Conservation (phyloP, 1,140 invertebrate genomes). For the Heliconius nattereri region DNA sequence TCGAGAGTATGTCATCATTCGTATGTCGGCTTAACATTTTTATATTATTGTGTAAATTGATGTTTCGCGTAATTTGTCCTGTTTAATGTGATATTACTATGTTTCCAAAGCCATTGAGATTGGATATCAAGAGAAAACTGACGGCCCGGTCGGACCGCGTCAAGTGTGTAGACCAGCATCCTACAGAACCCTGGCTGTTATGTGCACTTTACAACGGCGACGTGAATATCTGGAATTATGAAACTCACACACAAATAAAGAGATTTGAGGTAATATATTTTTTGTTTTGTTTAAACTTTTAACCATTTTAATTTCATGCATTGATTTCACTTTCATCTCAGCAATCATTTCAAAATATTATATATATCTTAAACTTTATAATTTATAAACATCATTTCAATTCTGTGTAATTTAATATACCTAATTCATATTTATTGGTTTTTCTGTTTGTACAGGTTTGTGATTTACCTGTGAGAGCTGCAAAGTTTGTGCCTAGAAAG, state of each 20-base stretch:
- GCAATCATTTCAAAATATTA: neutral
- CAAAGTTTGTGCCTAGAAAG: slow-evolving; percentile 97
- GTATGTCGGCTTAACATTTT: slow-evolving; percentile 57
- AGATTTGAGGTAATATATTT: slow-evolving; percentile 87
- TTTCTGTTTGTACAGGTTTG: slow-evolving; percentile 86
- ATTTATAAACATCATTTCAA: neutral
- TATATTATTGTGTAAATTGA: slow-evolving; percentile 35
- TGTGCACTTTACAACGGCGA: slow-evolving; percentile 99
- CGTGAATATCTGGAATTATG: slow-evolving; percentile 99
- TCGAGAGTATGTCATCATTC: slow-evolving; percentile 62
- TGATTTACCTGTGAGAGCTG: slow-evolving; percentile 96
- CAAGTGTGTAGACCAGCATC: slow-evolving; percentile 98
- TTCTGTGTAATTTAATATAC: no score
- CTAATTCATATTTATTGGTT: neutral
- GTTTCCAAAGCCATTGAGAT: slow-evolving; percentile 90
- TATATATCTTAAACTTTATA: neutral
- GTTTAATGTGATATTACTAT: slow-evolving; percentile 51
- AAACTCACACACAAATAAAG: slow-evolving; percentile 93
- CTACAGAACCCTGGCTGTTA: slow-evolving; percentile 98
- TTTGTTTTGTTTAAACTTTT: neutral
- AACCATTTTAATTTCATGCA: neutral
- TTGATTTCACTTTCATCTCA: neutral
- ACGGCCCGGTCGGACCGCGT: slow-evolving; percentile 98
- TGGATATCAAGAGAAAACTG: slow-evolving; percentile 99
- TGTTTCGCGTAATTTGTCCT: slow-evolving; percentile 40